Base-by-base conservation (phyloP, 2,797 vertebrate species). In the Lophius americanus region DNA sequence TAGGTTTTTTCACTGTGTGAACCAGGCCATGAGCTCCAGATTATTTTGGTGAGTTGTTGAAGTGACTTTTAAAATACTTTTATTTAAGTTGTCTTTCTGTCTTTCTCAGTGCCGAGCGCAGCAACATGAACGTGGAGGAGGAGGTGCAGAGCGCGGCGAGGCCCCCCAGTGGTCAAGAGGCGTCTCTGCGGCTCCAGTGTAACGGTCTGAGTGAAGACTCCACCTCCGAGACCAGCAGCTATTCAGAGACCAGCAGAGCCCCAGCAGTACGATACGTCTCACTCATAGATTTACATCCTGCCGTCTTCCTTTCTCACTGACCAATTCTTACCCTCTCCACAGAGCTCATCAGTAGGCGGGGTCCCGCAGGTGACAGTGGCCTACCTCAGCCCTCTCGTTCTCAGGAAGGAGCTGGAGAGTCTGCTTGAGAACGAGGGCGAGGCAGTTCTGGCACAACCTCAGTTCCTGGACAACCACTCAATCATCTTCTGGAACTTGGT, bases 401-500 rank as follows among this genome's bases (percentile, higher is more conserved):
- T 98, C 73, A 94, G 96, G 2, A 98, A 98, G 74, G 97, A 98
- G 86, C 88, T 98, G 83, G 97, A 98, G 87, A 96, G 95, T 9
- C 92, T 98, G 62, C 91, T 98, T 83, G 96, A 98, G 88, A 96
- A 98, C 0, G 97, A 98, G 75, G 97, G 97, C 0, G 96, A 95
- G 4, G 91, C 94, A n/a, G 94, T 96, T 9, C 88, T 98, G 78
- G 94, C 95, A 0, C 94, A 95, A 59, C 89, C 93, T 0, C 95
- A 95, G 82, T 89, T 98, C 57, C 92, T 97, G 5, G 94, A 96
- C 75, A 94, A 89, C 53, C 97, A 98, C 85, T 96, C 95, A 84
- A 97, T 98, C 89, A 94, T 98, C 86, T 98, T 93, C 94, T 98
- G 97, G 97, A 98, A 98, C 88, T 93, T 98, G 12, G 86, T 98